Percentiles rank a stretch among this genome's conserved stretches.
These are phyloP conservation scores for Siniperca chuatsi DNA, from an alignment of 2,113 vertebrate species.

Conservation along the genomic window DNA sequence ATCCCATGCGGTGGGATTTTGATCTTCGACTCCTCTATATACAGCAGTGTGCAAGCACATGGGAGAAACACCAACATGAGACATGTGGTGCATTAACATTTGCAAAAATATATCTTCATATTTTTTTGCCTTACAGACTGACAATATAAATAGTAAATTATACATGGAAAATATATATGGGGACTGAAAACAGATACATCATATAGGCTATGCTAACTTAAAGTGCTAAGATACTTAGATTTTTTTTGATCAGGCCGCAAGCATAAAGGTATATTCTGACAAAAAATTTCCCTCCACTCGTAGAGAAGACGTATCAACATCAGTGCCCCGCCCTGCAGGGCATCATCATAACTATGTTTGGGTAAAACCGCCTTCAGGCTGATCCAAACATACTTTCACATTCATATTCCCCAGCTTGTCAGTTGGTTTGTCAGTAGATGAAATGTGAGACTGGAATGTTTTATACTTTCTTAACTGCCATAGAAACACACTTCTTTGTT, in stretches of 20 bases:
- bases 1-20: slow-evolving; percentile 25
- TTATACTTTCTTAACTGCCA: slow-evolving; percentile 28
- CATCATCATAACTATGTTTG: slow-evolving; percentile 28
- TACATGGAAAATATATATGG: slow-evolving; percentile 66
- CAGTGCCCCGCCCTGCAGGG: slow-evolving; percentile 77
- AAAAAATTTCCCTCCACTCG: slow-evolving; percentile 13
- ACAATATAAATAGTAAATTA: slow-evolving; percentile 75
- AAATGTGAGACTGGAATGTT: slow-evolving; percentile 69
- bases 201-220: slow-evolving; percentile 76
- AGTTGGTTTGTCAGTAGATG: slow-evolving; percentile 8
- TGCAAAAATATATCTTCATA: slow-evolving; percentile 79
- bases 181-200: slow-evolving; percentile 64
- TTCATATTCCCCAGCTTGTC: slow-evolving; percentile 38
- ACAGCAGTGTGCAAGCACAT: slow-evolving; percentile 56
- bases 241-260: slow-evolving; percentile 72
- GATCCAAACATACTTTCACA: slow-evolving; percentile 27
- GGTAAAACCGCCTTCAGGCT: slow-evolving; percentile 10
- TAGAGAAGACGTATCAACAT: not conserved
- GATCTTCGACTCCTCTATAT: slow-evolving; percentile 26
- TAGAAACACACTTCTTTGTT: not conserved
- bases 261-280: slow-evolving; percentile 69
- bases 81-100: slow-evolving; percentile 60
- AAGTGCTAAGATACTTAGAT: slow-evolving; percentile 80
- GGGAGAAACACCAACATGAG: slow-evolving; percentile 54
- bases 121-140: slow-evolving; percentile 74